Percentiles rank a stretch among this genome's conserved stretches.
Conservation (phyloP, 53 echinoderm and acorn worm species). For the Actinopyga echinites region DNA sequence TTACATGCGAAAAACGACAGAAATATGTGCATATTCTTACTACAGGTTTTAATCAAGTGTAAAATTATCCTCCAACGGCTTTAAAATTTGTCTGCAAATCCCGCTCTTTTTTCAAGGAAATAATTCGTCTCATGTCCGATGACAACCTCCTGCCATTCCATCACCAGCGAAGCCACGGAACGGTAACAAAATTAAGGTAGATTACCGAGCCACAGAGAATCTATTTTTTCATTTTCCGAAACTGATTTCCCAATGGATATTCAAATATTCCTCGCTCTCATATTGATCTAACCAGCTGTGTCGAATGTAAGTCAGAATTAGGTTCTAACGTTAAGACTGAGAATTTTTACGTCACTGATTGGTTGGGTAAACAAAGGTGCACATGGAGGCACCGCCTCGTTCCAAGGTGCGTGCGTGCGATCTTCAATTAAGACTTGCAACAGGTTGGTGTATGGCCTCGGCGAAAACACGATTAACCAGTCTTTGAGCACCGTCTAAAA, state of each 20-base stretch:
- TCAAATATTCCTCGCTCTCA: slow-evolving; percentile 33
- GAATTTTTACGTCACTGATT: background rate
- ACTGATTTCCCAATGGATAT: slow-evolving; percentile 41
- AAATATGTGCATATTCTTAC: no score
- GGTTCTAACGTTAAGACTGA: background rate
- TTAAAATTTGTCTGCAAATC: no score
- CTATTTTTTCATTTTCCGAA: background rate
- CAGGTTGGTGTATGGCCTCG: background rate
- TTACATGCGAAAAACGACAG: no score
- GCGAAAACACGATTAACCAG: no score
- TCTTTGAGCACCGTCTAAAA: no score
- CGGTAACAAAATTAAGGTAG: slow-evolving; percentile 20
- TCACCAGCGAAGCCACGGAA: background rate
- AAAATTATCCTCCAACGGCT: no score
- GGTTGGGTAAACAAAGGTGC: slow-evolving; percentile 7
- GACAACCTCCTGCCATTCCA: slow-evolving; percentile 22
- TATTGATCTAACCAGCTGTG: slow-evolving; percentile 32
- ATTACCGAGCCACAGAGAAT: background rate
- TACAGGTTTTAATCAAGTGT: no score
- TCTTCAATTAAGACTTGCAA: background rate
- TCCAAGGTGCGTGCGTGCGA: no score
- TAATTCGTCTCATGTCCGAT: background rate
- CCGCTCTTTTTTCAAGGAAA: no score
- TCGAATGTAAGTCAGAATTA: slow-evolving; percentile 27
- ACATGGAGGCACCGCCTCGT: background rate